Evolutionary conservation across 2,888 invertebrate species (phyloP), one percentile per base, ranked within the genome.

Genomic region (Philhelius pedissequus): DNA sequence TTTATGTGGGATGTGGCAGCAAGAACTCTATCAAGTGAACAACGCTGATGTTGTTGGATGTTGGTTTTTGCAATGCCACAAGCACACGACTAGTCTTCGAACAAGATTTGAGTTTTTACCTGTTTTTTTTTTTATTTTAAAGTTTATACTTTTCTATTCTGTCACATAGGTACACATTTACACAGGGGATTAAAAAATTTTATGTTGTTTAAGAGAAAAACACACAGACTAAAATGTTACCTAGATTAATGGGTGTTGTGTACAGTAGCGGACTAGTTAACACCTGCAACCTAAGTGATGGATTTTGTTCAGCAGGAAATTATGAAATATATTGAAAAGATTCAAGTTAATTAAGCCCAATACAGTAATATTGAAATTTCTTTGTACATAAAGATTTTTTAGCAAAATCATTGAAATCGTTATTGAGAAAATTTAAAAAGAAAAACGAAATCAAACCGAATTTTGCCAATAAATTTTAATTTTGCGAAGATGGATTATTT

Each of bases 101-200:
- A 62, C 38, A 54, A 45, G 25, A 70, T 62, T 62, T 43, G 13
- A 40, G 43, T 43, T 69, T 40, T 58, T 40, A 50, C 40, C 27
- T 50, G 43, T 11, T 62, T 40, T 25, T 56, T n/a, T 58, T 48
- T 68, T 54, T 50, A 3, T 52, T n/a, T n/a, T n/a, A n/a, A 15
- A 27, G 27, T 15, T 20, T 35, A 13, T 30, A 18, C 11, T 69
- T 62, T 52, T 40, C 27, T 64, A 32, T 64, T 69, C 27, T 32
- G 38, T 50, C 54, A 48, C 69, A 48, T 52, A 48, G 48, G 58
- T 48, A 69, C 75, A 68, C 58, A 75, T 75, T 75, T 66, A 30
- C 35, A 38, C 22, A 60, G 60, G 27, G 48, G 76, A 76, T 76
- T 76, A 69, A 69, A 60, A 69, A 77, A 69, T 52, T 38, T 64